Evolutionary conservation across 2,888 invertebrate species (phyloP), one percentile per base, ranked within the genome.

Genomic region (Melieria picta): DNA sequence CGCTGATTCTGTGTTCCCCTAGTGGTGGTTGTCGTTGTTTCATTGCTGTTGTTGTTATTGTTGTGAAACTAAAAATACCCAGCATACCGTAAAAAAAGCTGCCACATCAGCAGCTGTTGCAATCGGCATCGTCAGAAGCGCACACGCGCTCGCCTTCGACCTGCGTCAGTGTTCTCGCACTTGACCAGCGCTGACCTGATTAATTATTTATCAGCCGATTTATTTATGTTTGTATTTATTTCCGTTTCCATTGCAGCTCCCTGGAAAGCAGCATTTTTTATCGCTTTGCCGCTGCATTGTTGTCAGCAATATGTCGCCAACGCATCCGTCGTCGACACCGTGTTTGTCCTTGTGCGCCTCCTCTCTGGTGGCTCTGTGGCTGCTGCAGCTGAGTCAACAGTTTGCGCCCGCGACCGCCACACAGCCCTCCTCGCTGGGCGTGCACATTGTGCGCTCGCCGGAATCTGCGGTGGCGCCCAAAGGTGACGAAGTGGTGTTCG

Each of bases 401-500:
- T 11, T 56, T 7, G 56, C 56, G 9, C 9, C 50, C 3, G 46
- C 63, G 1, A 9, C 56, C 7, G 65, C 75, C 55, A 73, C 74
- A 55, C 80, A 80, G 65, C 75, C 80, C 52, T 78, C 80, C 47
- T 72, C 79, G 11, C 74, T 91, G 76, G 91, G 92, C 76, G 92
- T 93, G 87, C 90, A 90, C 77, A 94, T 94, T 87, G 90, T 90
- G 48, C 90, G 91, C 76, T 92, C 91, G 73, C 94, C 95, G 0
- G 93, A 94, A 83, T 92, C 94, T 0, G 90, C 95, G 57, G 92
- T 91, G 71, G 93, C 94, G 4, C 94, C 95, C 0, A 89, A 93
- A 5, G 93, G 93, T 7, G 95, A 95, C 82, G 92, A 93, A 78
- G 94, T 95, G 46, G 90, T 91, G 52, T 93, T 96, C 81, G 93